Evolutionary conservation across 53 echinoderm and acorn worm genomes (phyloP).

Genomic region (Temnopleurus reevesii): DNA sequence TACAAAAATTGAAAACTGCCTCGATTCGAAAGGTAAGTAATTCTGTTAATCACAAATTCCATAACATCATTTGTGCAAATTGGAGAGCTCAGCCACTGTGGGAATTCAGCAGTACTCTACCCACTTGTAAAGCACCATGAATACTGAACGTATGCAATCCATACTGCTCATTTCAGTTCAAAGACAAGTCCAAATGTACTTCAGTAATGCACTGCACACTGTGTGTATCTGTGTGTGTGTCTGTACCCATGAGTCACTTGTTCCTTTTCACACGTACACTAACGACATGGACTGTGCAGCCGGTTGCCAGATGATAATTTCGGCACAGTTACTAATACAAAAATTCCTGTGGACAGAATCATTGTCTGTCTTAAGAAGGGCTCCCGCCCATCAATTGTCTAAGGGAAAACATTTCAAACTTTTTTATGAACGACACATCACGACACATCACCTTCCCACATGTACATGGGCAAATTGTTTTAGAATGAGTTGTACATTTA

Average conservation of each 20-base stretch:
- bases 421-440: background rate
- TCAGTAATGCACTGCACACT: background rate
- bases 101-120: background rate
- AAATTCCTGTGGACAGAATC: constrained; percentile 35
- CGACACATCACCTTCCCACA: background rate
- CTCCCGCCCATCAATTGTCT: constrained; percentile 32
- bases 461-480: constrained; percentile 18
- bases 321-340: constrained; percentile 2
- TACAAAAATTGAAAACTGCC: no score
- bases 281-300: constrained; percentile 9
- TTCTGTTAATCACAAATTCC: no score
- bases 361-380: background rate
- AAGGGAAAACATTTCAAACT: background rate
- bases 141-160: background rate
- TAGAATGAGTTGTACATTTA: background rate
- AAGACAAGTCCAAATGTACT: constrained; percentile 8
- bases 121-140: constrained; percentile 5
- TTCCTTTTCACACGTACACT: constrained; percentile 10
- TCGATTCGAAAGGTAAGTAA: no score
- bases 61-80: background rate
- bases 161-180: background rate
- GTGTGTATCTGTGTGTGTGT: constrained; percentile 8
- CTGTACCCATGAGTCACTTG: background rate
- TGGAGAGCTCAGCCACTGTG: background rate
- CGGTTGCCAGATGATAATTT: constrained; percentile 30